These are phyloP conservation scores for Acyrthosiphon pisum DNA, from an alignment of 1,140 invertebrate species.

Conservation along the genomic window DNA sequence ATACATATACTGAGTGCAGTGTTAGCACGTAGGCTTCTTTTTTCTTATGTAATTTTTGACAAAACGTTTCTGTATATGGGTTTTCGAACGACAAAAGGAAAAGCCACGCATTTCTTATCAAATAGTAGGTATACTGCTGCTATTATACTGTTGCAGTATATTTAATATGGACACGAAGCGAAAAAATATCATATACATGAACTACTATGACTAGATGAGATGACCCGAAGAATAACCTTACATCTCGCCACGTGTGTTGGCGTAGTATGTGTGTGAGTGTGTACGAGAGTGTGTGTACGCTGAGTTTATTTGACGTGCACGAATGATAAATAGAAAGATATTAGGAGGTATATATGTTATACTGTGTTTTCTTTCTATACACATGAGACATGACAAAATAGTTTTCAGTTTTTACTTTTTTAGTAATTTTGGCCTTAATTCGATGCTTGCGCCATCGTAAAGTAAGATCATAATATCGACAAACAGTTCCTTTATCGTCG, in stretches of 20 bases:
- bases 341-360: not conserved
- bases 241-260: not conserved
- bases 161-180: not conserved
- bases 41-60: not conserved
- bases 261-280: not conserved
- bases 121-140: not conserved
- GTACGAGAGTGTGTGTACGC: not conserved
- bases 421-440: not conserved
- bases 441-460: not conserved
- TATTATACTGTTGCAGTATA: not conserved
- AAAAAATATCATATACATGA: not conserved
- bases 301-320: not conserved
- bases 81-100: not conserved
- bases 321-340: not conserved
- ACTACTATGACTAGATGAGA: not conserved
- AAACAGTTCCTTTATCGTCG: not conserved
- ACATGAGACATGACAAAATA: not conserved
- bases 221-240: slow-evolving; percentile 42
- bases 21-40: not conserved
- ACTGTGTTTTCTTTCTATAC: not conserved
- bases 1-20: not conserved
- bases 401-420: not conserved
- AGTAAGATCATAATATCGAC: not conserved
- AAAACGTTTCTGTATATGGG: not conserved
- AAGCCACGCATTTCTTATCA: slow-evolving; percentile 14